Conservation (phyloP, 2,888 invertebrate species). For the Sphaerophoria rueppellii region DNA sequence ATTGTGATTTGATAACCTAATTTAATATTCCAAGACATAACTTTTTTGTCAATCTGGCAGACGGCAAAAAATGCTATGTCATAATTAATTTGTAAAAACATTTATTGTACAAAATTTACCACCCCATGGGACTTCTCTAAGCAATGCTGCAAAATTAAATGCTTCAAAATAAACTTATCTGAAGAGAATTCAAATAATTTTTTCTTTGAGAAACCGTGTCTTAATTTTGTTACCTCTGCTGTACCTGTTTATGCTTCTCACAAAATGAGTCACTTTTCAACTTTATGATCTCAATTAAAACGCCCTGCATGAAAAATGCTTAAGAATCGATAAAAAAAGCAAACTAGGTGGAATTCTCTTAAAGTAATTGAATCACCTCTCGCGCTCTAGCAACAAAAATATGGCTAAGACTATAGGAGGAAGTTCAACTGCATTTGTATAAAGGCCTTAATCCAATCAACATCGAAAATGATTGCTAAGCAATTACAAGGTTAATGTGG, state of each 20-base stretch:
- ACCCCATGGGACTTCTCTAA: too few relatives aligned
- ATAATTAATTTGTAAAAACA: too few relatives aligned
- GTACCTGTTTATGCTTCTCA: conserved; percentile 5
- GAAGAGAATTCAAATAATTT: too few relatives aligned
- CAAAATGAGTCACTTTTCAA: conserved; percentile 50
- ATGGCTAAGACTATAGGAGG: background rate
- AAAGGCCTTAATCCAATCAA: conserved; percentile 64
- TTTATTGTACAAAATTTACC: too few relatives aligned
- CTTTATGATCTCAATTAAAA: conserved; percentile 63
- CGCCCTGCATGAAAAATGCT: conserved; percentile 44
- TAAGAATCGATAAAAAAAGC: conserved; percentile 35
- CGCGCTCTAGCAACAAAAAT: background rate
- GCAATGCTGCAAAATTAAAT: too few relatives aligned
- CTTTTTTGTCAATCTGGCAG: too few relatives aligned
- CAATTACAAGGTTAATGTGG: conserved; percentile 73
- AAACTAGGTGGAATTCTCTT: conserved; percentile 51
- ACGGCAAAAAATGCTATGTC: too few relatives aligned
- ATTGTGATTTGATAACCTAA: too few relatives aligned
- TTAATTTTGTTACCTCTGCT: background rate
- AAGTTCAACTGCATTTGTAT: conserved; percentile 47
- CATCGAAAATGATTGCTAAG: conserved; percentile 61
- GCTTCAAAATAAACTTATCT: too few relatives aligned
- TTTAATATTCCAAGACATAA: too few relatives aligned
- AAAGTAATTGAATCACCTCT: conserved; percentile 49
- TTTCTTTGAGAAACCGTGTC: background rate